A percentile compares a stretch with the other conserved stretches of the same genome.
phyloP scores from a whole-genome alignment of 2,113 vertebrate species.

The Electrona antarctica region DNA sequence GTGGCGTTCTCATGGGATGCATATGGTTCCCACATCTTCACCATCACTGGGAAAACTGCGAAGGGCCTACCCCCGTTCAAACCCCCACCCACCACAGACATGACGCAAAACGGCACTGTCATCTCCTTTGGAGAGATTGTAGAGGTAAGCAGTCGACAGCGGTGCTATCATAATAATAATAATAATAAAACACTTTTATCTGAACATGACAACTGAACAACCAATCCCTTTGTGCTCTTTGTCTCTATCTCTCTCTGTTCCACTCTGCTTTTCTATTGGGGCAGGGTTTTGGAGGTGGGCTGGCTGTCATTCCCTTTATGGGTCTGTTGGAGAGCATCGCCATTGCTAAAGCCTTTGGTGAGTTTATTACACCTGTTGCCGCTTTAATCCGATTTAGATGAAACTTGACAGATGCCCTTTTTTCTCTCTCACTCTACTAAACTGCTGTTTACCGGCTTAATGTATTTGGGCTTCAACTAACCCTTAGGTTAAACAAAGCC shows the following conservation, averaged over 20 bases:
- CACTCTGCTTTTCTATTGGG: background rate
- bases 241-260: background rate
- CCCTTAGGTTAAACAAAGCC: no score
- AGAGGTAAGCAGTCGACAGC: conserved; percentile 71
- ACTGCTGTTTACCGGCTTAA: no score
- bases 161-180: background rate
- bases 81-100: conserved; percentile 81
- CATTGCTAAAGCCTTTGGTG: conserved; percentile 95
- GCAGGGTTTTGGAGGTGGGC: conserved; percentile 87
- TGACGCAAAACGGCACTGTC: conserved; percentile 77
- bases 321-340: conserved; percentile 92
- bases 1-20: conserved; percentile 86
- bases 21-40: conserved; percentile 80
- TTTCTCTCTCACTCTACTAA: background rate
- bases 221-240: background rate
- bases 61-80: conserved; percentile 83
- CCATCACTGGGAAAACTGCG: conserved; percentile 85
- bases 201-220: conserved; percentile 1
- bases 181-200: background rate
- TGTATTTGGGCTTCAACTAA: no score
- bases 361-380: conserved; percentile 8
- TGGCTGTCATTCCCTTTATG: conserved; percentile 91
- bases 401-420: no score
- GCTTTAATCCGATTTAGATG: background rate
- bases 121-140: conserved; percentile 83